Base-by-base conservation (phyloP, 2,113 vertebrate genomes). In the Monarcha castaneiventris region DNA sequence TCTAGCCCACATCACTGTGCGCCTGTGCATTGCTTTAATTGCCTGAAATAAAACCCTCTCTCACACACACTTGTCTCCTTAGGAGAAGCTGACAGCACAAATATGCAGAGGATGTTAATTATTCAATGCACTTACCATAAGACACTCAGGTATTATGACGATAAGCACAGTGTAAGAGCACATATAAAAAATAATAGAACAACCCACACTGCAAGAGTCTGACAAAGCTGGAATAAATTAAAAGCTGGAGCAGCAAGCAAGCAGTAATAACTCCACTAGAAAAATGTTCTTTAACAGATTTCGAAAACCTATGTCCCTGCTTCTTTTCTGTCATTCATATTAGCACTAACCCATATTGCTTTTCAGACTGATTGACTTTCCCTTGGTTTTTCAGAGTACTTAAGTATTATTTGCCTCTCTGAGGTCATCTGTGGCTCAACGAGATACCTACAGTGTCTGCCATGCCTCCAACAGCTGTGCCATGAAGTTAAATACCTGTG, bases 101-200 rank as follows among this genome's bases (percentile, higher is more conserved):
- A 90, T 88, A 88, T 56, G 51, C 64, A 63, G 49, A 17, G 29
- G 76, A 88, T 92, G 80, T 90, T 93, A 93, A 93, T 97, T 95
- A 89, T 88, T 90, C 76, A 89, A 19, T 35, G 51, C 41, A 64
- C 73, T 83, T 81, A 82, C 64, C 62, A 29, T 59, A 68, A 64
- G 61, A 75, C 69, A 39, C 55, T 84, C 63, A 64, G 83, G 75
- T 95, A 63, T 71, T 89, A 89, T 27, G 68, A 90, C 4, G 49
- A 80, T 84, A 92, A 96, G 61, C 32, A 48, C 52, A 74, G 35
- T 64, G 64, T 86, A 94, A 94, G 14, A 81, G 61, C 61, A 75
- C 23, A 75, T 63, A 86, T 43, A 32, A 74, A 89, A 95, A 87
- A 77, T 64, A 80, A 49, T 23, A 84, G 69, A 90, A 62, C 79